Conservation (phyloP, 2,797 vertebrate species). For the Hippoglossus hippoglossus region DNA sequence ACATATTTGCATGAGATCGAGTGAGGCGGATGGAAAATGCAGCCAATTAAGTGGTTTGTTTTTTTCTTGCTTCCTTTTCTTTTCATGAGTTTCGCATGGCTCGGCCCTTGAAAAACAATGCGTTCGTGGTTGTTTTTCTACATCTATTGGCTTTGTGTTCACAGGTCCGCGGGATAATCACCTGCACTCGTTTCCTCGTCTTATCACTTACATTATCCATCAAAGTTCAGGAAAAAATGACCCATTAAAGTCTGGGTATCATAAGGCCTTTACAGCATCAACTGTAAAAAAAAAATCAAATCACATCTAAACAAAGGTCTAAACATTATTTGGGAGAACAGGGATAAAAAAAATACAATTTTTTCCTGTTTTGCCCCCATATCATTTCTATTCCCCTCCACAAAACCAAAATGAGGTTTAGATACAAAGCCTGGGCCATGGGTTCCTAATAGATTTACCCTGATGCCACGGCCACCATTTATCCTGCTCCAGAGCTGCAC, state of each 20-base stretch:
- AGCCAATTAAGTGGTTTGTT: slow-evolving; percentile 64
- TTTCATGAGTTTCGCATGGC: slow-evolving; percentile 45
- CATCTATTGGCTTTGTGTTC: slow-evolving; percentile 50
- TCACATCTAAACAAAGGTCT: slow-evolving; percentile 87
- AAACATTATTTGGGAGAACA: slow-evolving; percentile 83
- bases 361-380: slow-evolving; percentile 76
- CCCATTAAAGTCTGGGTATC: slow-evolving; percentile 41
- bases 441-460: slow-evolving; percentile 95
- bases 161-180: slow-evolving; percentile 48
- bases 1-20: slow-evolving; percentile 64
- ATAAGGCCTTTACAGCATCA: slow-evolving; percentile 45
- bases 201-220: slow-evolving; percentile 46
- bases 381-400: slow-evolving; percentile 86
- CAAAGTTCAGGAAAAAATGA: slow-evolving; percentile 54
- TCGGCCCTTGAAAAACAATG: slow-evolving; percentile 53
- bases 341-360: slow-evolving; percentile 84
- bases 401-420: slow-evolving; percentile 86
- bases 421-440: slow-evolving; percentile 87
- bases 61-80: slow-evolving; percentile 54
- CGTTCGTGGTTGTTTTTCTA: slow-evolving; percentile 38
- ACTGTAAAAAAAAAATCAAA: slow-evolving; percentile 76
- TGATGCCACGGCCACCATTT: slow-evolving; percentile 96
- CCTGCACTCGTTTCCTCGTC: slow-evolving; percentile 41
- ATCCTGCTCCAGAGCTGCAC: slow-evolving; percentile 94
- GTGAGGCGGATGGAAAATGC: slow-evolving; percentile 45